These are phyloP conservation scores for Periparus ater DNA, from an alignment of 2,797 vertebrate species.

Conservation along the genomic window DNA sequence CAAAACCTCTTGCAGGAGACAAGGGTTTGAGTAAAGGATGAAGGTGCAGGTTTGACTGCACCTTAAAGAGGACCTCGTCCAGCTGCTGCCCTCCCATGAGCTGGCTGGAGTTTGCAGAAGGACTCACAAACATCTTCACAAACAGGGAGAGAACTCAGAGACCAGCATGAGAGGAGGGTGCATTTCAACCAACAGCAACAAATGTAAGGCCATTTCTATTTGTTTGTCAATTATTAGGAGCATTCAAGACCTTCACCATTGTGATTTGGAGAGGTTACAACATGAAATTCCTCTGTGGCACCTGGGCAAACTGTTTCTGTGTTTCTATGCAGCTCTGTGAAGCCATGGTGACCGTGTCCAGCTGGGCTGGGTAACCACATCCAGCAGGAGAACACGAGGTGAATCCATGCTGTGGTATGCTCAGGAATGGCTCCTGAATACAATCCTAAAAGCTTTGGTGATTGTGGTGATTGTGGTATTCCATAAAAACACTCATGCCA, in stretches of 20 bases:
- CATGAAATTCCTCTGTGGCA: not conserved
- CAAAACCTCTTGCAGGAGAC: not conserved
- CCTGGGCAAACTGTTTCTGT: not conserved
- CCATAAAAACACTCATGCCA: not conserved
- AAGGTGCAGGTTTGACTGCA: not conserved
- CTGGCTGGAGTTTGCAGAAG: not conserved
- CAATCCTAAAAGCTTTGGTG: not conserved
- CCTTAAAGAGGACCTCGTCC: not conserved
- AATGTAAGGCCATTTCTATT: not conserved
- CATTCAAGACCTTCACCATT: fast-evolving
- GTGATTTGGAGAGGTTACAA: not conserved
- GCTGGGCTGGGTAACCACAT: fast-evolving
- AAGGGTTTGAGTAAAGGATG: not conserved
- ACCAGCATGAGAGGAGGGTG: not conserved
- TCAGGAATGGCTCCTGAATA: not conserved
- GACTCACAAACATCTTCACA: not conserved
- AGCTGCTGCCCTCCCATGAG: not conserved
- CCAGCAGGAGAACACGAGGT: fast-evolving
- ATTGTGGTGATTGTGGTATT: not conserved
- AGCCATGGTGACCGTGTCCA: not conserved
- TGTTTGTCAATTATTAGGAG: not conserved
- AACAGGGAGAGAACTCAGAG: not conserved
- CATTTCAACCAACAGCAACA: not conserved
- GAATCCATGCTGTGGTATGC: fast-evolving
- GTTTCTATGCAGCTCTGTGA: not conserved